A percentile compares a stretch with the other conserved stretches of the same genome.
Evolutionary conservation across 2,113 vertebrate species (phyloP).

Genomic region (Antechinus stuartii): DNA sequence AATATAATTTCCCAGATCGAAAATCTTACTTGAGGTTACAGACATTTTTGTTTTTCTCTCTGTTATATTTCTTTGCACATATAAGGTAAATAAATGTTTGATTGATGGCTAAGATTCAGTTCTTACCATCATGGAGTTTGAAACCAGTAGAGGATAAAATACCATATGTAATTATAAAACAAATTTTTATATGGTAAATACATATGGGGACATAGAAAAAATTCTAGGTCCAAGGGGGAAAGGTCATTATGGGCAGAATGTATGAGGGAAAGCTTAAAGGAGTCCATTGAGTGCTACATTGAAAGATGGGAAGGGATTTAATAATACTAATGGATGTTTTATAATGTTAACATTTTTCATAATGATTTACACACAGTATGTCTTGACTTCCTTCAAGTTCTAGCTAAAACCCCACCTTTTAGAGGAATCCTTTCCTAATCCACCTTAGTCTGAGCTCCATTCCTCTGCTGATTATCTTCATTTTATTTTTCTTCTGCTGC

Average conservation of each 20-base stretch:
- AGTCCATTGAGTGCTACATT: neutral
- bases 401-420: neutral
- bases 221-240: neutral
- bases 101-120: neutral
- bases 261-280: neutral
- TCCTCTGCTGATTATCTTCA: neutral
- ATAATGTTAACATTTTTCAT: neutral
- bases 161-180: neutral
- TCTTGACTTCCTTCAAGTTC: neutral
- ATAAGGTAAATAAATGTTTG: neutral
- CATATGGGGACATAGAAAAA: neutral
- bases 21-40: neutral
- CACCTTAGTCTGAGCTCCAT: neutral
- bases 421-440: neutral
- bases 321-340: neutral
- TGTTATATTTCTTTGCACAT: neutral
- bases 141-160: neutral
- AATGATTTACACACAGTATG: neutral
- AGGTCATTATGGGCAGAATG: neutral
- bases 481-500: neutral
- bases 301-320: neutral
- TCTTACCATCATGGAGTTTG: neutral
- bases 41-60: neutral
- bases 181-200: neutral
- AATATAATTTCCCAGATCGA: neutral